Evolutionary conservation across 2,797 vertebrate genomes (phyloP), one percentile per base, ranked within the genome.

Genomic region (Gallinago stenura): DNA sequence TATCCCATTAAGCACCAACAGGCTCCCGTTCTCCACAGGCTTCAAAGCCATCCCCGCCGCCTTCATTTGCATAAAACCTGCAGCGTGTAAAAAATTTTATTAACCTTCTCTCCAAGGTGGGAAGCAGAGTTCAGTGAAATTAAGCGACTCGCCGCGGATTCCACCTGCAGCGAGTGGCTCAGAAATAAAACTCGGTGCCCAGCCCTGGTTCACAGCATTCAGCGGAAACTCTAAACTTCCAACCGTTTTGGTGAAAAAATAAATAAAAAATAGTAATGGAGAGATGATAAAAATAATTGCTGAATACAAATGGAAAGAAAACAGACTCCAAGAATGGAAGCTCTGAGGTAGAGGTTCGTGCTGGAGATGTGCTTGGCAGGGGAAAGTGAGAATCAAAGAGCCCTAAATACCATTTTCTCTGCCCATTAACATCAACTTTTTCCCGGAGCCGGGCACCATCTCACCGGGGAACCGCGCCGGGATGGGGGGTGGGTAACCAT

Each of bases 391-490:
- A 28, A 72, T n/a, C 18, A 31, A 17, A 57, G n/a, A 24, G 54
- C 30, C 28, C 30, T 19, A 33, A 35, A 75, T 12, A 31, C 25
- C 5, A 12, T 69, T 51, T 51, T 33, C 62, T 30, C 35, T 54
- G 57, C 54, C 64, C 6, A 19, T 26, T 64, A 66, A 43, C 33
- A 30, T 5, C 14, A 80, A 62, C 54, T 93, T 54, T 11, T 39
- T 6, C 5, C 9, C 7, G 12, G 62, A 62, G 12, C 3, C 60
- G 28, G 33, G 24, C 15, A 4, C 46, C 17, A 26, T 11, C 7
- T 53, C 28, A 11, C 5, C 10, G 1, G 18, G 15, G 54, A 43
- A 13, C 8, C 2, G 10, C 5, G 9, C 48, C 2, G 1, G 4
- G 15, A 28, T n/a, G 53, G 15, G 1, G 33, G 17, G 5, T 0